Percentiles rank a stretch among this genome's conserved stretches.
These are phyloP conservation scores for Drosophila orena DNA, from an alignment of 1,140 invertebrate genomes.

Conservation along the genomic window DNA sequence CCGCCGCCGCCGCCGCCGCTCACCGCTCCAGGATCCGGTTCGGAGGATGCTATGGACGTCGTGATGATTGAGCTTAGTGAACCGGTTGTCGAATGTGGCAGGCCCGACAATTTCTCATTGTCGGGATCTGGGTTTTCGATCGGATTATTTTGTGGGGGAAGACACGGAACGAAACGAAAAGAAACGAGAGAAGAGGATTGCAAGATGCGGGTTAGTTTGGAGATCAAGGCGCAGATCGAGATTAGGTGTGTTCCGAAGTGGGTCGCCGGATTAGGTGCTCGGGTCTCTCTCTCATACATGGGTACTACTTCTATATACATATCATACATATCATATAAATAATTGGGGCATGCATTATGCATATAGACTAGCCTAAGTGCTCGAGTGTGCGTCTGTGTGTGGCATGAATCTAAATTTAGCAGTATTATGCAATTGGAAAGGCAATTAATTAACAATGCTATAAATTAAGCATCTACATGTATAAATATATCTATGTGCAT, in stretches of 20 bases:
- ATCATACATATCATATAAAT: background rate
- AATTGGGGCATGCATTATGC: background rate
- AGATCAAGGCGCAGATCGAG: slow-evolving; percentile 17
- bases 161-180: background rate
- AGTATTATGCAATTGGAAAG: slow-evolving; percentile 63
- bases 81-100: slow-evolving; percentile 85
- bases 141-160: slow-evolving; percentile 1
- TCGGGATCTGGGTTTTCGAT: slow-evolving; percentile 67
- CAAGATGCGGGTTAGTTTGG: slow-evolving; percentile 47
- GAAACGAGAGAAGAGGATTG: slow-evolving; percentile 39
- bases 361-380: slow-evolving; percentile 3
- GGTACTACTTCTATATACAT: background rate
- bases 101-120: slow-evolving; percentile 85
- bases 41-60: slow-evolving; percentile 85
- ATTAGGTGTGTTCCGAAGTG: slow-evolving; percentile 3
- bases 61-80: slow-evolving; percentile 85
- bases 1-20: slow-evolving; percentile 57
- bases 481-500: background rate
- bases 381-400: slow-evolving; percentile 34
- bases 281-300: slow-evolving; percentile 38
- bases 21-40: slow-evolving; percentile 84
- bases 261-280: slow-evolving; percentile 15
- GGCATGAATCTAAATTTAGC: slow-evolving; percentile 68
- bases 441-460: slow-evolving; percentile 66
- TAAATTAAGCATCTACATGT: slow-evolving; percentile 39